These are phyloP conservation scores for Chalcis sispes DNA, from an alignment of 2,888 invertebrate genomes.

Conservation along the genomic window DNA sequence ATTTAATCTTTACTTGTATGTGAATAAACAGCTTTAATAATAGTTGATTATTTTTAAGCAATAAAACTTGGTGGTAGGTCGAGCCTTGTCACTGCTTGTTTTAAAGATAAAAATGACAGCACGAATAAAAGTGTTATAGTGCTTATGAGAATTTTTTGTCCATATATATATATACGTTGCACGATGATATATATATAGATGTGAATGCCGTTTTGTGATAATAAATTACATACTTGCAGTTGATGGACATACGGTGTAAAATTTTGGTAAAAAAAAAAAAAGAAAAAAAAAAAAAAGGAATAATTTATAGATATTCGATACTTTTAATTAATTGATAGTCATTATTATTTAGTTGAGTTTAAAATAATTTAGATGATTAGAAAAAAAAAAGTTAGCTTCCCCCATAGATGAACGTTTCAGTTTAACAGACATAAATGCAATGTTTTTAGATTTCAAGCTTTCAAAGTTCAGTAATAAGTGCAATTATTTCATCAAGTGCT, in stretches of 20 bases:
- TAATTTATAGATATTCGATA: background rate
- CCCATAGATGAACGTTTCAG: constrained; percentile 11
- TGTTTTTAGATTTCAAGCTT: constrained; percentile 2
- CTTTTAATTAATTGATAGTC: background rate
- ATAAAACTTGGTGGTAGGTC: constrained; percentile 61
- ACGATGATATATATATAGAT: constrained; percentile 64
- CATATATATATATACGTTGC: constrained; percentile 58
- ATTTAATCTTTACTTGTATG: no score
- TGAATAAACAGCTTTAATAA: no score
- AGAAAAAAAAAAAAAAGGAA: no score
- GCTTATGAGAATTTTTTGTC: constrained; percentile 35
- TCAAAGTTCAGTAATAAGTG: background rate
- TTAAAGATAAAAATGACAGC: constrained; percentile 56
- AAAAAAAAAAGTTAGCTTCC: constrained; percentile 1
- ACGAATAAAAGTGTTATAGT: constrained; percentile 58
- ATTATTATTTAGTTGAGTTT: background rate
- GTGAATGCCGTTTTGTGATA: constrained; percentile 61
- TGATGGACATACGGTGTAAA: constrained; percentile 59
- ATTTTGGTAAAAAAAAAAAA: constrained; percentile 3
- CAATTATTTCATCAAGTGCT: no score
- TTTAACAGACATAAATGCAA: background rate
- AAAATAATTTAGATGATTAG: constrained; percentile 19
- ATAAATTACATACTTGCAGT: constrained; percentile 58
- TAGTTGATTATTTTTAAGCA: no score
- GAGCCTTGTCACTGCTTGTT: constrained; percentile 58